These are phyloP conservation scores for Phalanger gymnotis DNA, from an alignment of 2,797 vertebrate species.

Conservation along the genomic window DNA sequence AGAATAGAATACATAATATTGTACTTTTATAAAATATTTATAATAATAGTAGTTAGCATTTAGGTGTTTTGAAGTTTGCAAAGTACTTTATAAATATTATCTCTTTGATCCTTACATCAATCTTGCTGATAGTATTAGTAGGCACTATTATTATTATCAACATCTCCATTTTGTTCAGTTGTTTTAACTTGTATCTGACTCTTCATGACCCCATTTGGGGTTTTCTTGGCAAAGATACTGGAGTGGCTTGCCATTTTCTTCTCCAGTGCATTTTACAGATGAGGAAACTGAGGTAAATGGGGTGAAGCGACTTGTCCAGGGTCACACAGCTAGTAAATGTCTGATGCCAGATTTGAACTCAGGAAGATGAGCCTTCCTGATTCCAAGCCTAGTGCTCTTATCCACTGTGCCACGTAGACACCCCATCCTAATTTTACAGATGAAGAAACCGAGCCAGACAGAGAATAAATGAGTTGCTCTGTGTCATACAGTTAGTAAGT, in stretches of 20 bases:
- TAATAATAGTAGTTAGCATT: neutral
- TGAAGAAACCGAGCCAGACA: neutral
- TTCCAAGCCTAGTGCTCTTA: neutral
- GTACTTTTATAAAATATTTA: neutral
- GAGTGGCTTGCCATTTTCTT: neutral
- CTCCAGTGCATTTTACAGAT: neutral
- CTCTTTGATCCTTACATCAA: neutral
- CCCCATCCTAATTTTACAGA: neutral
- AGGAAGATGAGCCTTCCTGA: neutral
- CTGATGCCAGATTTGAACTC: neutral
- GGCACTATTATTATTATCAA: neutral
- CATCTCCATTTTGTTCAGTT: neutral
- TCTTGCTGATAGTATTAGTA: neutral
- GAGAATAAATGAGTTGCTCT: neutral
- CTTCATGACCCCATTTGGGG: neutral
- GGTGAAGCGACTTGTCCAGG: neutral
- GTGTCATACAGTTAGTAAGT: neutral
- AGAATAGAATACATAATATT: neutral
- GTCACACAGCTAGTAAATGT: neutral
- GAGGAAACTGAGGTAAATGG: neutral
- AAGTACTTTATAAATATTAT: neutral
- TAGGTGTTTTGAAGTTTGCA: neutral
- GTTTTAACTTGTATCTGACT: neutral
- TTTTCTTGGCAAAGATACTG: neutral
- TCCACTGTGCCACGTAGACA: neutral